Evolutionary conservation across 35 echinoderm and acorn worm species (phyloP), one percentile per base, ranked within the genome.

Genomic region (Diadema setosum): DNA sequence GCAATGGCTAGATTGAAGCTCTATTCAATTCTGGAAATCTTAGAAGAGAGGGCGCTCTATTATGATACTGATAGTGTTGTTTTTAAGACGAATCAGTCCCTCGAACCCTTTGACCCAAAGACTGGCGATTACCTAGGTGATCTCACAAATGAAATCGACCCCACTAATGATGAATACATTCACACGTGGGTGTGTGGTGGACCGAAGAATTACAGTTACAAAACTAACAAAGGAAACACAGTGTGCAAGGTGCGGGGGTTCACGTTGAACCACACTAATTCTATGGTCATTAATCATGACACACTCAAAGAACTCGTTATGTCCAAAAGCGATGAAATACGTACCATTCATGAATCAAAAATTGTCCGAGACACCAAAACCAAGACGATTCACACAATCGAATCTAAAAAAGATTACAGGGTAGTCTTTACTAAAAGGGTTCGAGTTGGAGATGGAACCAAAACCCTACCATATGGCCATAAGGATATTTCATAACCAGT

Each of bases 31-130:
- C 5, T 87, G 17, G 90, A 97, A 56, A 41, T 58, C 23, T 50
- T 95, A 24, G 57, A 83, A 12, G 82, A 85, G 20, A 33, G 42
- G 8, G 61, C 90, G 0, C 33, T 97, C 17, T 93, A 97, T 45
- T 83, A 86, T 58, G 94, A 97, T 57, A 90, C 90, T 3, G 94
- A 96, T 16, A 85, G 80, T 55, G 55, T 92, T 4, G 83, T 96
- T 8, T 92, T 87, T 26, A 42, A 11, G 43, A 76, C 70, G 24
- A 76, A 32, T 89, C 11, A 43, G 41, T 21, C 44, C 39, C 82
- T 11, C 32, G 39, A 85, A 88, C 21, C 18, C 46, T 17, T 80
- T 34, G 59, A 23, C 69, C 27, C 85, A 84, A 27, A 46, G 78
- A 27, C 60, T 14, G 85, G 93, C 15, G 42, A 91, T 84, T 88